These are phyloP conservation scores for Aelia acuminata DNA, from an alignment of 2,888 invertebrate genomes.

Conservation along the genomic window DNA sequence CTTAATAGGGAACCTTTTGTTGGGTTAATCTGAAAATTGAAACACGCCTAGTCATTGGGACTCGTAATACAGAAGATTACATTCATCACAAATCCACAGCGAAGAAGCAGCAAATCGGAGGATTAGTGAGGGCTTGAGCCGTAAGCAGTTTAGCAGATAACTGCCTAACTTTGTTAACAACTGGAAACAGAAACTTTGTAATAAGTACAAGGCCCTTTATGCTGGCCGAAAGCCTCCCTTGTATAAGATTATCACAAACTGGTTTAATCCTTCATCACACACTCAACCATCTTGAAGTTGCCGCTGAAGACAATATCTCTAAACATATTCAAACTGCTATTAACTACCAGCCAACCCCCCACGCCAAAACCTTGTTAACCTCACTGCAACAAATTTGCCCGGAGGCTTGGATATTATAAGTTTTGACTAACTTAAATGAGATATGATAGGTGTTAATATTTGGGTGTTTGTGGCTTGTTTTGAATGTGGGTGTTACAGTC, in stretches of 20 bases:
- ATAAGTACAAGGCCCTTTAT: constrained; percentile 45
- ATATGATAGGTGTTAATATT: constrained; percentile 36
- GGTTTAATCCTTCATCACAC: constrained; percentile 31
- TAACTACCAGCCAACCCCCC: background rate
- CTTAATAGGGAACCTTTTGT: background rate
- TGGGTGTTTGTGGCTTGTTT: background rate
- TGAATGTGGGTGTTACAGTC: background rate
- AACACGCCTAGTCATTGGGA: background rate
- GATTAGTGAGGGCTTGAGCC: constrained; percentile 10
- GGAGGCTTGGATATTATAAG: background rate
- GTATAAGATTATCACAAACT: constrained; percentile 41
- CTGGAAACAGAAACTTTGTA: constrained; percentile 47
- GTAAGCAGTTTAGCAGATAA: constrained; percentile 42
- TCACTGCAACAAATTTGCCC: constrained; percentile 2
- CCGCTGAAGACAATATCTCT: constrained; percentile 36
- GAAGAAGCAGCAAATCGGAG: constrained; percentile 12
- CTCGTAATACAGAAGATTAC: constrained; percentile 18
- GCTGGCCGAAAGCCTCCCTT: constrained; percentile 3
- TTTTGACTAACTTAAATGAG: constrained; percentile 41
- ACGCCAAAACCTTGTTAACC: background rate
- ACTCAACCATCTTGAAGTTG: constrained; percentile 38
- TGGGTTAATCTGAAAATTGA: background rate
- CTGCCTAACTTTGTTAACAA: constrained; percentile 45
- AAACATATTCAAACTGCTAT: constrained; percentile 38
- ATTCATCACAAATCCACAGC: background rate